Evolutionary conservation across 2,888 invertebrate genomes (phyloP).

Genomic region (Oligia fasciuncula): DNA sequence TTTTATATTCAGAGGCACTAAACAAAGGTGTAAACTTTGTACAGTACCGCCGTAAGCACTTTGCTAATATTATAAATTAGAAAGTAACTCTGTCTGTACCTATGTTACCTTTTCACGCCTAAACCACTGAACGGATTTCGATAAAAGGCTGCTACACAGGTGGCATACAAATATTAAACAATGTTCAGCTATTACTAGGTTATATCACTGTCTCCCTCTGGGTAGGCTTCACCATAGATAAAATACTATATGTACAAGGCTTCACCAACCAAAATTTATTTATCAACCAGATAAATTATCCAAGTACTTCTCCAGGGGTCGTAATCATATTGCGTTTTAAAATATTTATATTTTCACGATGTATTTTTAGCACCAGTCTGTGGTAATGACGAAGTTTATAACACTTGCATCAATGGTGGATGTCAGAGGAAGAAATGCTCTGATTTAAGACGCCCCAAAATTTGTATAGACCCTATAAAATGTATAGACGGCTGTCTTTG

Average conservation of each 20-base stretch:
- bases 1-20: not conserved
- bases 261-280: no score
- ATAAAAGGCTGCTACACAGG: not conserved
- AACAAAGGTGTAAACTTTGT: not conserved
- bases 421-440: conserved; percentile 68
- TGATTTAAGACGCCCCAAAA: conserved; percentile 51
- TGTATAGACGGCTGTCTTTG: conserved; percentile 67
- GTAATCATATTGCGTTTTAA: not conserved
- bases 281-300: not conserved
- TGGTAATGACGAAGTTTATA: conserved; percentile 62
- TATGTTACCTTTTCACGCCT: not conserved
- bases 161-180: not conserved
- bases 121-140: no score
- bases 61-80: not conserved
- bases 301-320: no score
- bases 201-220: not conserved
- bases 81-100: not conserved
- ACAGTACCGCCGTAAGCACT: not conserved
- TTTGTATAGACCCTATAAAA: conserved; percentile 61
- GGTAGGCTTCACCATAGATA: no score
- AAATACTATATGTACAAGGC: no score
- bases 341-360: not conserved
- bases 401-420: conserved; percentile 67
- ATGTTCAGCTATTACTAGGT: not conserved
- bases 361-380: conserved; percentile 54